Evolutionary conservation across 2,888 invertebrate genomes (phyloP), one percentile per base, ranked within the genome.

Genomic region (Apomyelois bistriatella): DNA sequence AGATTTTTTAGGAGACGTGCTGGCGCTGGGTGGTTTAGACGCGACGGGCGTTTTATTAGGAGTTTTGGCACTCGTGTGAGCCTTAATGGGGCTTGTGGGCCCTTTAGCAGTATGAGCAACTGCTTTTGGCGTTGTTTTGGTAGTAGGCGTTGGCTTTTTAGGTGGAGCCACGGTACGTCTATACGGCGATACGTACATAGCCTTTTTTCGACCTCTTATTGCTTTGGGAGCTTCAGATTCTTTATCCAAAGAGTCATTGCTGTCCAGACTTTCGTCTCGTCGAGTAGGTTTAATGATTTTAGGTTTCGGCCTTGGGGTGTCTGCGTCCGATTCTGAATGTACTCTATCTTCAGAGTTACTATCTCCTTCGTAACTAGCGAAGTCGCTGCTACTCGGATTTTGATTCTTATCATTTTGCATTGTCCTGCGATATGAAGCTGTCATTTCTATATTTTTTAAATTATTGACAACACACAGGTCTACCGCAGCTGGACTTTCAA

Each of bases 151-250:
- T 1, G 76, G 66, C 61, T 91, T 92, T 53, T 82, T 85, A 6
- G 73, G 61, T 8, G 73, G 66, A 0, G 85, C 69, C 0, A 76
- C 71, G 55, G 69, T 85, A 50, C 89, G 72, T 62, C 90, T 78
- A 68, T 93, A 92, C 8, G 92, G 92, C 9, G 93, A 92, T 12
- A 93, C 85, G 74, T 95, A 96, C 38, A 94, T 82, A 0, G 94
- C 93, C 76, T 94, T 95, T 66, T 94, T 91, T 48, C 94, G 82
- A 0, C 95, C 95, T 53, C 95, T 82, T 30, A 94, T 87, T 0
- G 84, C 88, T 70, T 94, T 94, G 0, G 93, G 91, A 0, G 85
- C 54, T 5, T 78, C 85, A 12, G 60, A 75, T 37, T 86, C 90
- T 32, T 79, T 83, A 42, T 87, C 86, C n/a, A 79, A 67, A 0